Conservation (phyloP, 1,140 invertebrate species). For the Danaus plexippus region DNA sequence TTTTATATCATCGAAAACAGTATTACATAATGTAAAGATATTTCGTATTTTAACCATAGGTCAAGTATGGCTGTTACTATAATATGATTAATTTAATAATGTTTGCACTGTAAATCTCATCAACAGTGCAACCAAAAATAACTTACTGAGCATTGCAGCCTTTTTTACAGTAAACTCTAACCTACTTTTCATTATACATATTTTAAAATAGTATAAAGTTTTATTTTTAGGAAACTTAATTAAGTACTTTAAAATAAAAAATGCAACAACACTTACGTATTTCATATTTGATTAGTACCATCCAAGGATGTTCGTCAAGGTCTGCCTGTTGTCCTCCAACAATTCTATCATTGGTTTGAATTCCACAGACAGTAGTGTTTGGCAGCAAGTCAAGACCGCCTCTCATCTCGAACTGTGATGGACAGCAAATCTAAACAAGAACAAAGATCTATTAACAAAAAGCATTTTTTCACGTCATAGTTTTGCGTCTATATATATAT, state of each 20-base stretch:
- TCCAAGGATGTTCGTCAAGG: constrained; percentile 80
- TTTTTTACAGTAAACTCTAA: too few relatives aligned
- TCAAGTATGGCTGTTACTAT: too few relatives aligned
- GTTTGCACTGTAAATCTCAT: too few relatives aligned
- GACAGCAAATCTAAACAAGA: constrained; percentile 14
- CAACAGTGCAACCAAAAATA: too few relatives aligned
- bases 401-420: background rate
- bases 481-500: background rate
- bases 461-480: too few relatives aligned
- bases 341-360: constrained; percentile 49
- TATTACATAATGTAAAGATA: background rate
- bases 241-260: background rate
- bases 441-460: too few relatives aligned
- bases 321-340: constrained; percentile 45
- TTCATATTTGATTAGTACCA: constrained; percentile 78
- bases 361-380: constrained; percentile 36
- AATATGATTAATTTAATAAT: too few relatives aligned
- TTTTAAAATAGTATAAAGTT: too few relatives aligned
- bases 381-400: constrained; percentile 27
- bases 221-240: background rate
- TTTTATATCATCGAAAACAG: background rate
- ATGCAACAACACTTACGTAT: constrained; percentile 39
- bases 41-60: too few relatives aligned
- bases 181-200: too few relatives aligned
- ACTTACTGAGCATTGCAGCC: too few relatives aligned